Percentiles rank a stretch among this genome's conserved stretches.
Evolutionary conservation across 2,888 invertebrate genomes (phyloP).

Genomic region (Creontiades dilutus): DNA sequence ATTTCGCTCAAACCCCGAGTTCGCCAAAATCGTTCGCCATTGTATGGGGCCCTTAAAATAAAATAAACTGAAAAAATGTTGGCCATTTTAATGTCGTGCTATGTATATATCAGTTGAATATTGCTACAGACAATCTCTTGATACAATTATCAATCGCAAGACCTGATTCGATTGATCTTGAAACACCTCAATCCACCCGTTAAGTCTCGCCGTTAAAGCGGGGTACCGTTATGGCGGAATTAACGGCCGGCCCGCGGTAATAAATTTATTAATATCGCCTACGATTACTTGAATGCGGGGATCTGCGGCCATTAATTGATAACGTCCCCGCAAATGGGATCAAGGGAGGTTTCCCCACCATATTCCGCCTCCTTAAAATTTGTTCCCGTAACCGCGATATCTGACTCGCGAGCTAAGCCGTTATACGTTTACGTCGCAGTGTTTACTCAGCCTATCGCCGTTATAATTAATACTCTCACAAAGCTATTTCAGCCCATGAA

Average conservation of each 20-base stretch:
- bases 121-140: no score
- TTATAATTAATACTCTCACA: conserved; percentile 27
- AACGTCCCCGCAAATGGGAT: background rate
- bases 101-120: no score
- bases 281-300: background rate
- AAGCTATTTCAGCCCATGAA: background rate
- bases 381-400: background rate
- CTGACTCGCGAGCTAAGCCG: background rate
- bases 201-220: background rate
- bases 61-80: no score
- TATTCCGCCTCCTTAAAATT: background rate
- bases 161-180: no score
- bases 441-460: conserved; percentile 14
- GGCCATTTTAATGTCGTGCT: no score
- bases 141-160: no score
- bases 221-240: background rate
- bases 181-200: no score
- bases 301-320: conserved; percentile 8
- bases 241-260: background rate
- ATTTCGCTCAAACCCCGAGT: no score
- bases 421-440: background rate
- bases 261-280: background rate
- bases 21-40: no score
- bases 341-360: background rate
- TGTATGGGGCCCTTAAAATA: no score